A percentile compares a stretch with the other conserved stretches of the same genome.
Evolutionary conservation across 2,797 vertebrate genomes (phyloP).

Genomic region (Xerus rutilus): DNA sequence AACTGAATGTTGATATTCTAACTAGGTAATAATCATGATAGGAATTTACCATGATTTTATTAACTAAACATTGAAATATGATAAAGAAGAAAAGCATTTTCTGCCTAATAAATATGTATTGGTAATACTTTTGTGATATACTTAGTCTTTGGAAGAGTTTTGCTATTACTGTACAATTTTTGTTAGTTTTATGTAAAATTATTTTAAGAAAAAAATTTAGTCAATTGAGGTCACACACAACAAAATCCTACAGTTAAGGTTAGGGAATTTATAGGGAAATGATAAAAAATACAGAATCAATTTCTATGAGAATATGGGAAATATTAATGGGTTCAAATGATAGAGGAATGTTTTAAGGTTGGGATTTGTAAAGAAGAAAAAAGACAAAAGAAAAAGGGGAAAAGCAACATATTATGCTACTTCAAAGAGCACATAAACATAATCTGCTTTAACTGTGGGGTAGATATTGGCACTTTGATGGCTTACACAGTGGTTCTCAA

Average conservation of each 20-base stretch:
- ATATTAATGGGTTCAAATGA: conserved; percentile 39
- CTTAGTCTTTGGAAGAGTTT: not conserved
- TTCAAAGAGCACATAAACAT: not conserved
- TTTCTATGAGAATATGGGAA: not conserved
- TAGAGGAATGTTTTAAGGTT: conserved; percentile 28
- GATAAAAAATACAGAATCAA: not conserved
- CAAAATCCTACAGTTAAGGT: not conserved
- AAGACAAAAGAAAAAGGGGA: not conserved
- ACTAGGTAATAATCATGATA: not conserved
- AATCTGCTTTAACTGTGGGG: not conserved
- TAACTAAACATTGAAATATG: not conserved
- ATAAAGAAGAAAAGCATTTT: not conserved
- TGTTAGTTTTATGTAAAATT: not conserved
- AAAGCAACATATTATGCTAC: not conserved
- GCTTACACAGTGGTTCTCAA: not conserved
- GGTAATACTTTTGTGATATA: not conserved
- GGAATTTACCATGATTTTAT: not conserved
- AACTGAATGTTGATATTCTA: not conserved
- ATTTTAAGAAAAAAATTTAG: not conserved
- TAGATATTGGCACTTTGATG: not conserved
- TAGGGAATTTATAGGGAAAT: not conserved
- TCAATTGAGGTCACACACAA: not conserved
- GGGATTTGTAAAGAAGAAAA: not conserved
- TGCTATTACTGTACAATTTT: not conserved
- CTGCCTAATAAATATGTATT: not conserved